Conservation (phyloP, 1,140 invertebrate species). For the Odontomachus brunneus region DNA sequence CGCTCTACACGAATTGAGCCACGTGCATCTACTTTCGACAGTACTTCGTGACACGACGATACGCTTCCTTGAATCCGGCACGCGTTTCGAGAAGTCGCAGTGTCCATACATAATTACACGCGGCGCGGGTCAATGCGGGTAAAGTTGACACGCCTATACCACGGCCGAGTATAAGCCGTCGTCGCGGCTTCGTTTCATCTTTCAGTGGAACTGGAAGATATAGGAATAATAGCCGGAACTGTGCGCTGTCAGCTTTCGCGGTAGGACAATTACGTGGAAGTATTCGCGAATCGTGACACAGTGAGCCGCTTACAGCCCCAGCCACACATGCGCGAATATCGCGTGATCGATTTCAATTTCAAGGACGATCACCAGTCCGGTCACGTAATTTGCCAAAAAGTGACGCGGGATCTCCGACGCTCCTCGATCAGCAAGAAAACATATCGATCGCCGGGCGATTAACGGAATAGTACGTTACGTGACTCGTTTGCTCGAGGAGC, state of each 20-base stretch:
- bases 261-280: conserved; percentile 48
- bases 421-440: conserved; percentile 25
- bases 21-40: background rate
- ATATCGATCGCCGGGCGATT: conserved; percentile 23
- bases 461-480: conserved; percentile 30
- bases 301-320: conserved; percentile 29
- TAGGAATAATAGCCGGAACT: conserved; percentile 44
- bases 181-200: background rate
- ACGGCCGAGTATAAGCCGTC: conserved; percentile 7
- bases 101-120: background rate
- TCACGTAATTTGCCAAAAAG: conserved; percentile 41
- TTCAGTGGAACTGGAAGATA: conserved; percentile 38
- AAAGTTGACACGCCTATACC: background rate
- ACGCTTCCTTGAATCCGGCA: background rate
- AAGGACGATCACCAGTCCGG: conserved; percentile 14
- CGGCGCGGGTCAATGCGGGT: conserved; percentile 14
- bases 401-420: background rate
- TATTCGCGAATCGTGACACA: conserved; percentile 15
- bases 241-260: background rate
- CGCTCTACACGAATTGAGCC: too few species aligned
- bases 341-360: conserved; percentile 39
- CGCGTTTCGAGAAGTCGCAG: background rate
- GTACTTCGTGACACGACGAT: background rate
- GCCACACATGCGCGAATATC: conserved; percentile 14
- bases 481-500: conserved; percentile 2